Base-by-base conservation (phyloP, 2,113 vertebrate species). In the Sapajus apella region DNA sequence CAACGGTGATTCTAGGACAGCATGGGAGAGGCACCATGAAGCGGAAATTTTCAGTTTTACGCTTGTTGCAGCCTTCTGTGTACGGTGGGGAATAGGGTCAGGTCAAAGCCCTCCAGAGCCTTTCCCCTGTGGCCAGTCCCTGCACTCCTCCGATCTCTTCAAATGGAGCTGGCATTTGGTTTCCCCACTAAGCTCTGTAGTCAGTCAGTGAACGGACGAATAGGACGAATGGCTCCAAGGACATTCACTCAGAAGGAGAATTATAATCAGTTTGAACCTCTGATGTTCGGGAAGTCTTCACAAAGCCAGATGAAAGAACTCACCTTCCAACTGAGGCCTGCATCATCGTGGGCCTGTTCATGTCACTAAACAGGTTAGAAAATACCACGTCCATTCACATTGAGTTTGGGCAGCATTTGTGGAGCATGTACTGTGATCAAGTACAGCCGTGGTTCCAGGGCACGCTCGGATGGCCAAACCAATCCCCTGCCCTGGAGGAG, bases 401-500 rank as follows among this genome's bases (percentile, higher is more conserved):
- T 66, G 64, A 40, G 77, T 14, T 73, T 20, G 80, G 72, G 20
- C 61, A 64, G 25, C 70, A 21, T 32, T 58, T 68, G 32, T 5
- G 10, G 73, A 92, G 32, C n/a, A 3, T 8, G 23, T 45, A 6
- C 43, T 56, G 14, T 40, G 37, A 8, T 21, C 16, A 47, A 37
- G 21, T 40, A 35, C 5, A 25, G 55, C 0, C 4, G 35, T 68
- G 40, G 35, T 43, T 3, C 25, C 0, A 1, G 50, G 0, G 43
- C 40, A 35, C 0, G 5, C 9, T 16, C 0, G 6, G 47, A 37
- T 5, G 43, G 76, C 12, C 8, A 1, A 20, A 17, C 72, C 43
- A 43, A 3, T 32, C 11, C 11, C 56, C 21, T n/a, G 45, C 50
- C n/a, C 16, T 72, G 45, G 52, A 80, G 66, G 40, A 35, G n/a